Base-by-base conservation (phyloP, 2,113 vertebrate species). In the Origma solitaria region DNA sequence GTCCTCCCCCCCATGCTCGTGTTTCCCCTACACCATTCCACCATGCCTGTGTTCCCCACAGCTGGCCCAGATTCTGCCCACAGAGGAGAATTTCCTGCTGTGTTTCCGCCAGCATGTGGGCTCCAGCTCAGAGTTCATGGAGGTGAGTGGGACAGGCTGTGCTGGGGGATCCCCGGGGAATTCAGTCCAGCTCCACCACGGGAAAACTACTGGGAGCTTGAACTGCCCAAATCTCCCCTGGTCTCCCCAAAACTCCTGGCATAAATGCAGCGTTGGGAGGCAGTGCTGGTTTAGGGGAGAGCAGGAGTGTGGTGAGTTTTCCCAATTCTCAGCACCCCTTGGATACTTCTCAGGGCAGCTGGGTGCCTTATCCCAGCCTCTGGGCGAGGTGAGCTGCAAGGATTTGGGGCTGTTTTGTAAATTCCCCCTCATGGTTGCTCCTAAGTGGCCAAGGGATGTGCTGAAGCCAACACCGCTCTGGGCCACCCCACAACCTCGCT, bases 51-150 rank as follows among this genome's bases (percentile, higher is more conserved):
- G 57, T 97, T 51, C 47, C 82, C 95, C 17, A 2, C 94, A 99
- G 99, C 96, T 99, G 97, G 99, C 99, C 51, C 99, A 99, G 98
- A 99, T 99, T 97, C 98, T 99, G 76, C 99, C 99, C 8, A 99
- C 99, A 1, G 99, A 99, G 88, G 99, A 99, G 98, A 99, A 99
- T 97, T 99, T 99, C 95, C 98, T 99, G 68, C 97, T 99, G 64
- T 99, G 98, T 97, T 99, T 99, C 98, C 97, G 99, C 83, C 98
- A 99, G 95, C 99, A 99, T 28, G 98, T 99, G 78, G 98, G 99
- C 83, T 99, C 99, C 98, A 99, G 99, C 53, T 73, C 97, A 0
- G 98, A 99, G 94, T 99, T 99, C 83, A 99, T 99, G 99, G 98
- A 98, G 97, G 99, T 99, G 97, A 98, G 98, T 28, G 7, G n/a